Percentiles rank a stretch among this genome's conserved stretches.
These are phyloP conservation scores for Incurvaria masculella DNA, from an alignment of 2,888 invertebrate genomes.

Conservation along the genomic window DNA sequence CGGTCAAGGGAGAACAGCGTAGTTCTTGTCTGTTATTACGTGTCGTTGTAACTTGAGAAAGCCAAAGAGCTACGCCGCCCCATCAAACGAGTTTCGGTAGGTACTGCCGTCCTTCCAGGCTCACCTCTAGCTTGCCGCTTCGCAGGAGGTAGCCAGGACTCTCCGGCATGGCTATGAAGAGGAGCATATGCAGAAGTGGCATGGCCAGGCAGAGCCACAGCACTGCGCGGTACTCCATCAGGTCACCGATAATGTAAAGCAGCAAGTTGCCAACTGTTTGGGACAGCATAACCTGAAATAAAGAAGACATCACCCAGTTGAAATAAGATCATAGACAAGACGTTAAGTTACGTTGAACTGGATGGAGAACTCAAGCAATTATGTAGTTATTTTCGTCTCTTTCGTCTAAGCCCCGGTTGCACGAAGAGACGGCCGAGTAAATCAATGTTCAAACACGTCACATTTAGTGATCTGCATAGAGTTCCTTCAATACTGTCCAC, in stretches of 20 bases:
- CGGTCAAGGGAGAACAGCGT: too few species aligned
- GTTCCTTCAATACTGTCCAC: too few species aligned
- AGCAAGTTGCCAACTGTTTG: slow-evolving; percentile 51
- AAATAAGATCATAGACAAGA: slow-evolving; percentile 7
- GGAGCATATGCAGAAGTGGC: slow-evolving; percentile 40
- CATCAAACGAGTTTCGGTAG: too few species aligned
- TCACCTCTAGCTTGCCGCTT: slow-evolving; percentile 37
- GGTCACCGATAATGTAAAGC: slow-evolving; percentile 46
- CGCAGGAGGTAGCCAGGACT: slow-evolving; percentile 54
- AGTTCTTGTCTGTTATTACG: too few species aligned
- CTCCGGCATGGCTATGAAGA: slow-evolving; percentile 56
- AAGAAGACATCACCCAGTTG: slow-evolving; percentile 26
- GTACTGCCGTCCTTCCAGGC: too few species aligned
- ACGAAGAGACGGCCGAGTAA: too few species aligned
- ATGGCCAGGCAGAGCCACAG: slow-evolving; percentile 47
- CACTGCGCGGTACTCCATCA: slow-evolving; percentile 42
- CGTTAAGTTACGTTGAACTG: slow-evolving; percentile 4
- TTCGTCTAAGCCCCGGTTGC: too few species aligned
- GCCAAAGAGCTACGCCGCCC: too few species aligned
- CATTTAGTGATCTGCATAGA: too few species aligned
- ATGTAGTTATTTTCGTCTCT: too few species aligned
- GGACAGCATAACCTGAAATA: slow-evolving; percentile 31
- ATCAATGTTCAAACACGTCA: too few species aligned
- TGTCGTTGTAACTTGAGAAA: too few species aligned
- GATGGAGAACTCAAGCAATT: slow-evolving; percentile 10